phyloP scores from a whole-genome alignment of 1,140 invertebrate genomes.

The Pinna nobilis region DNA sequence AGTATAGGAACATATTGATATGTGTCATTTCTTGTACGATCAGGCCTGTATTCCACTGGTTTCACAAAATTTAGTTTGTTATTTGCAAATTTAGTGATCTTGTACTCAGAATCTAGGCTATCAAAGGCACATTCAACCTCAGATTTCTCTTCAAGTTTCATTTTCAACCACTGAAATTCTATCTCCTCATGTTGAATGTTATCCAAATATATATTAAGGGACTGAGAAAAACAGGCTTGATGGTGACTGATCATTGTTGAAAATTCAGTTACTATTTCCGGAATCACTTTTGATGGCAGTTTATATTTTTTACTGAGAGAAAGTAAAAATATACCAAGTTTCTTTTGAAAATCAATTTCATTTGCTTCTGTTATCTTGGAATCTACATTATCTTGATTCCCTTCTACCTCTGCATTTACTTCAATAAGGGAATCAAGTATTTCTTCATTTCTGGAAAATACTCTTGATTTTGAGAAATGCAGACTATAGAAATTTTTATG shows the following conservation, averaged over 20 bases:
- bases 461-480: too few relatives aligned
- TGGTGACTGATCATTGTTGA: slow-evolving; percentile 8
- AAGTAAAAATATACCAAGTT: slow-evolving; percentile 9
- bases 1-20: slow-evolving; percentile 30
- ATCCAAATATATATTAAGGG: background rate
- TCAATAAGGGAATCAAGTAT: too few relatives aligned
- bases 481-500: too few relatives aligned
- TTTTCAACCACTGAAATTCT: background rate
- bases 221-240: slow-evolving; percentile 3
- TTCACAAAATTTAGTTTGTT: slow-evolving; percentile 2
- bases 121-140: slow-evolving; percentile 10
- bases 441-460: too few relatives aligned
- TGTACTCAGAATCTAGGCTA: slow-evolving; percentile 20
- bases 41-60: slow-evolving; percentile 4
- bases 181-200: background rate
- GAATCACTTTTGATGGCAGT: slow-evolving; percentile 13
- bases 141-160: background rate
- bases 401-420: too few relatives aligned
- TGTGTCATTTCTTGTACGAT: background rate
- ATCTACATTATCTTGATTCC: background rate
- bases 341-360: slow-evolving; percentile 22
- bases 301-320: slow-evolving; percentile 20
- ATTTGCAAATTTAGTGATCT: slow-evolving; percentile 17
- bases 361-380: background rate
- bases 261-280: slow-evolving; percentile 3